phyloP scores from a whole-genome alignment of 2,797 vertebrate genomes.

The Syndactyla subalaris region DNA sequence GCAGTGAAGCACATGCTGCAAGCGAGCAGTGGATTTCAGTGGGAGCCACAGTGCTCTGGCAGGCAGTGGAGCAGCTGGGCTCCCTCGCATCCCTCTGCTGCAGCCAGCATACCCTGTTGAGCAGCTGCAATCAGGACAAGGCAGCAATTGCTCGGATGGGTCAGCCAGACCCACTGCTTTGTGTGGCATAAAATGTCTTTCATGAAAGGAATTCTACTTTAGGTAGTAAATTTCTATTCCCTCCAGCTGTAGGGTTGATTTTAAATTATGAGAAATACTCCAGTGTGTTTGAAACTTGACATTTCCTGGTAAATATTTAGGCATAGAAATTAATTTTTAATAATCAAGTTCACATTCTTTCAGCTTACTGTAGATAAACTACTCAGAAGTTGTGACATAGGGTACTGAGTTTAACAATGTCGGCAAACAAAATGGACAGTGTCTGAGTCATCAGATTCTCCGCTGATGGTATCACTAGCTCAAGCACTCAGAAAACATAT shows the following conservation, averaged over 20 bases:
- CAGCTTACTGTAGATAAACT: slow-evolving; percentile 8
- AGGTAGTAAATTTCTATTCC: not conserved
- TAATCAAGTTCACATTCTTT: slow-evolving; percentile 5
- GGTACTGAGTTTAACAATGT: not conserved
- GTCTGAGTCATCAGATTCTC: slow-evolving; percentile 41
- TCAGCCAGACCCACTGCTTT: not conserved
- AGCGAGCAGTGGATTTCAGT: rapidly evolving
- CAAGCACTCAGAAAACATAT: not conserved
- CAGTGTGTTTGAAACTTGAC: not conserved
- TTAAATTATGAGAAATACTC: not conserved
- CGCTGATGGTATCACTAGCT: slow-evolving; percentile 26
- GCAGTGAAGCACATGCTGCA: rapidly evolving
- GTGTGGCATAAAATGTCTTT: not conserved
- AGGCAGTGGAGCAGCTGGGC: not conserved
- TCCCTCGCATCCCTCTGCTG: rapidly evolving
- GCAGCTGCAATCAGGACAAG: not conserved
- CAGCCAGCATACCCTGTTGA: not conserved
- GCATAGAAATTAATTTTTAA: not conserved
- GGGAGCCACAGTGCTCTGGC: rapidly evolving
- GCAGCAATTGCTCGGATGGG: not conserved
- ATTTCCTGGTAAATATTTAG: slow-evolving; percentile 19
- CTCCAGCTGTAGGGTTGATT: not conserved
- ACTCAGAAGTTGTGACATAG: not conserved
- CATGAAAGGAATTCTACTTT: not conserved
- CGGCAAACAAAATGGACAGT: not conserved